Evolutionary conservation across 2,888 invertebrate species (phyloP).

Genomic region (Ctenicera cuprea): DNA sequence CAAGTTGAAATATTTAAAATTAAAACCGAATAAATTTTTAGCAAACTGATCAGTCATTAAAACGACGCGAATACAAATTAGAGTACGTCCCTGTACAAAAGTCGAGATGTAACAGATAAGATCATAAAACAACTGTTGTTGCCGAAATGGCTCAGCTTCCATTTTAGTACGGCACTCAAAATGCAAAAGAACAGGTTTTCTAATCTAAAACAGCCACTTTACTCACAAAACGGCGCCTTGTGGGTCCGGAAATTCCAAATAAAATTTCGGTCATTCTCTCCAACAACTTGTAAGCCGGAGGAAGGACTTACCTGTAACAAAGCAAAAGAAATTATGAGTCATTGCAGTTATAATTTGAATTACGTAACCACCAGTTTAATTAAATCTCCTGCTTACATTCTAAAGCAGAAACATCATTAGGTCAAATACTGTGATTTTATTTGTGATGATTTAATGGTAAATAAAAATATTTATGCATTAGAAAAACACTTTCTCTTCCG

Average conservation of each 20-base stretch:
- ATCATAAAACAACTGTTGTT: background rate
- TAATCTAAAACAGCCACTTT: conserved; percentile 27
- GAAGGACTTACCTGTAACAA: conserved; percentile 41
- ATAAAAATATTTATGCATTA: background rate
- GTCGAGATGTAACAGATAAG: too few relatives aligned
- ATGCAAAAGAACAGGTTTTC: conserved; percentile 38
- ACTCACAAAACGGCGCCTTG: conserved; percentile 37
- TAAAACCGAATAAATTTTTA: too few relatives aligned
- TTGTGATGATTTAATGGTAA: conserved; percentile 16
- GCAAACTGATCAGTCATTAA: too few relatives aligned
- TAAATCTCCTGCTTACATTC: background rate
- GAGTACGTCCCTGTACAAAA: too few relatives aligned
- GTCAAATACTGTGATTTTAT: background rate
- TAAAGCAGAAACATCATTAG: background rate
- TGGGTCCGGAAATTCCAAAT: conserved; percentile 40
- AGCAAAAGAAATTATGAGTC: conserved; percentile 26
- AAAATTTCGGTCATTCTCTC: conserved; percentile 29
- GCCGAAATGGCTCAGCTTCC: conserved; percentile 1
- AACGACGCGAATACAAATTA: too few relatives aligned
- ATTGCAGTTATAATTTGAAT: background rate
- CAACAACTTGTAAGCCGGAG: background rate
- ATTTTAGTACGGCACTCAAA: conserved; percentile 29
- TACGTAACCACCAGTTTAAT: background rate
- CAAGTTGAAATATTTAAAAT: too few relatives aligned
- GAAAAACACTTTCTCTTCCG: conserved; percentile 11